Evolutionary conservation across 2,888 invertebrate genomes (phyloP).

Genomic region (Leptinotarsa peninsularis): DNA sequence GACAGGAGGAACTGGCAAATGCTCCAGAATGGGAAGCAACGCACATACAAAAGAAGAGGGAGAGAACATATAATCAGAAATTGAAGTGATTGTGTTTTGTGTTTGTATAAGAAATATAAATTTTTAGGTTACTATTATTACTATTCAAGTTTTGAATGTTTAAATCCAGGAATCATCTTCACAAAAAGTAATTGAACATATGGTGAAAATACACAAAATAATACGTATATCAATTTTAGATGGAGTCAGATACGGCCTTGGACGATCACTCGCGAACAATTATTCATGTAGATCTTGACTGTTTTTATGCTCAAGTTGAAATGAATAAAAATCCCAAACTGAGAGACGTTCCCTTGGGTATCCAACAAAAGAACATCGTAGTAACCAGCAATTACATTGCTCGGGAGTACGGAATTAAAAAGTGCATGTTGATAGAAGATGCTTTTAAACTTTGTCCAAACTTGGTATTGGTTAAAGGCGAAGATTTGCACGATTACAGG

Average conservation of each 20-base stretch:
- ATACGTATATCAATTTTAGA: constrained; percentile 36
- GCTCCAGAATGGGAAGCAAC: too few relatives aligned
- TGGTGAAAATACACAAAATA: neutral
- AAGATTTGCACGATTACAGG: constrained; percentile 85
- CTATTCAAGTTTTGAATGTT: neutral
- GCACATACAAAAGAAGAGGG: too few relatives aligned
- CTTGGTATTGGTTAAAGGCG: constrained; percentile 82
- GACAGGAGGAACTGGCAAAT: too few relatives aligned
- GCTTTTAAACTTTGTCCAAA: constrained; percentile 80
- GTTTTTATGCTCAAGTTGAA: constrained; percentile 90
- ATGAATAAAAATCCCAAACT: constrained; percentile 79
- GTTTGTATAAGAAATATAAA: too few relatives aligned
- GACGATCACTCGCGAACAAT: constrained; percentile 75
- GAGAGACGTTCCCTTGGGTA: constrained; percentile 77
- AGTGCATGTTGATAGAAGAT: constrained; percentile 83
- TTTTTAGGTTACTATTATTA: too few relatives aligned
- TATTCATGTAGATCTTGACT: constrained; percentile 85
- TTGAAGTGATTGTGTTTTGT: too few relatives aligned
- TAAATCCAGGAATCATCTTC: neutral
- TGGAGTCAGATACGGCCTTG: constrained; percentile 34
- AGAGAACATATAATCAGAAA: too few relatives aligned
- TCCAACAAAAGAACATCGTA: constrained; percentile 86
- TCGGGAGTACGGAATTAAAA: constrained; percentile 79
- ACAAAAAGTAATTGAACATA: neutral
- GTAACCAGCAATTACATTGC: constrained; percentile 89